phyloP scores from a whole-genome alignment of 2,113 vertebrate species.

The Trichomycterus rosablanca region DNA sequence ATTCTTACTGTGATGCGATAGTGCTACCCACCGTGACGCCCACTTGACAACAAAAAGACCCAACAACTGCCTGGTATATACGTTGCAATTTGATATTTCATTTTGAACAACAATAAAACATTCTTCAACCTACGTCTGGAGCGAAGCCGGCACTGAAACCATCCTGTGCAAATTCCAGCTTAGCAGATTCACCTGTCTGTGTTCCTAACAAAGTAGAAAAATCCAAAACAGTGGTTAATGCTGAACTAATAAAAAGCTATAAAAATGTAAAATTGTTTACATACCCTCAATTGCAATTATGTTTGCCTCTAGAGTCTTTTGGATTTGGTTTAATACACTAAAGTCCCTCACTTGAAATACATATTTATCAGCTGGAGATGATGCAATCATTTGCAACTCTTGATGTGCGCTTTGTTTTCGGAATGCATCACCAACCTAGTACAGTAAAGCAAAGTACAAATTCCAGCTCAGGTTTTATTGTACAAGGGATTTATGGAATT shows the following conservation, averaged over 20 bases:
- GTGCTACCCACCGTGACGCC: too few relatives aligned
- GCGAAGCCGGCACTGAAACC: slow-evolving; percentile 57
- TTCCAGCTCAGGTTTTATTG: too few relatives aligned
- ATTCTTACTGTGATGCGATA: too few relatives aligned
- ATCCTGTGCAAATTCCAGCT: slow-evolving; percentile 63
- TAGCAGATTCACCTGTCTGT: slow-evolving; percentile 51
- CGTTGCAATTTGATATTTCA: too few relatives aligned
- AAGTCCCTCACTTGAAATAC: slow-evolving; percentile 72
- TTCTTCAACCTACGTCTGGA: slow-evolving; percentile 31
- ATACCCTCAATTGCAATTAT: slow-evolving; percentile 82
- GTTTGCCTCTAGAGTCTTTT: slow-evolving; percentile 65
- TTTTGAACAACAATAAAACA: neutral
- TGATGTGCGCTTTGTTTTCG: fast-evolving
- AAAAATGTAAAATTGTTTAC: neutral
- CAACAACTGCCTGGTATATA: too few relatives aligned
- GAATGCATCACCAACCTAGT: slow-evolving; percentile 67
- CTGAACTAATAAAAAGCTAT: too few relatives aligned
- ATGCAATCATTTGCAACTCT: slow-evolving; percentile 63
- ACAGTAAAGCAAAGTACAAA: neutral
- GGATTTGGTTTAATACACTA: slow-evolving; percentile 65
- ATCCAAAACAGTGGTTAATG: too few relatives aligned
- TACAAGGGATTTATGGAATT: too few relatives aligned
- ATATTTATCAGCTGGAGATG: slow-evolving; percentile 33
- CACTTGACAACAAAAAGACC: too few relatives aligned
- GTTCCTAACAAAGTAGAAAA: slow-evolving; percentile 48